These are phyloP conservation scores for Drosophila kepulauana DNA, from an alignment of 1,140 invertebrate genomes.

Conservation along the genomic window DNA sequence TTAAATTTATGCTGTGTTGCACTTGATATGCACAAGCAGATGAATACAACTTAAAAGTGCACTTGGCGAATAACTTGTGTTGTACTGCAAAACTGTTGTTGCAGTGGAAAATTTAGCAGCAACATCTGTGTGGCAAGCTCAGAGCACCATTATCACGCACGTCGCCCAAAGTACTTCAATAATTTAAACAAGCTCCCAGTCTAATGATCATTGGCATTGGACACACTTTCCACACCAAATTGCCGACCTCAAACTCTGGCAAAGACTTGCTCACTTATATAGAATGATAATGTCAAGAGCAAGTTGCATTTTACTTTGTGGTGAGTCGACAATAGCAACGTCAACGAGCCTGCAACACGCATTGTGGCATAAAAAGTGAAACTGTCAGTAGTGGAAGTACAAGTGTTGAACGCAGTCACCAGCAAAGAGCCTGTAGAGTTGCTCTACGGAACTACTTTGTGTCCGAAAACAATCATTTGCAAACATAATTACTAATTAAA, in stretches of 20 bases:
- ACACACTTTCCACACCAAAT: slow-evolving; percentile 62
- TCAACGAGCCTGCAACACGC: slow-evolving; percentile 48
- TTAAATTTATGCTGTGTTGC: slow-evolving; percentile 15
- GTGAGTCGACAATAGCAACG: slow-evolving; percentile 12
- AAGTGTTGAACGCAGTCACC: background rate
- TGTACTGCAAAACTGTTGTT: too few species aligned
- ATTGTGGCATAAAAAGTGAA: slow-evolving; percentile 63
- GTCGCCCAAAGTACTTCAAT: slow-evolving; percentile 61
- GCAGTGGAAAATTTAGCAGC: slow-evolving; percentile 18
- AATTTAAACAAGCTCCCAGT: slow-evolving; percentile 33
- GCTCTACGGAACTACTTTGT: background rate
- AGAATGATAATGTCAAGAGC: slow-evolving; percentile 64
- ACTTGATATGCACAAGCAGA: slow-evolving; percentile 18
- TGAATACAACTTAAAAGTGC: slow-evolving; percentile 17
- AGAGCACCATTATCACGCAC: slow-evolving; percentile 62
- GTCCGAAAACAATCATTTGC: background rate
- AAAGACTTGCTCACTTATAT: slow-evolving; percentile 47
- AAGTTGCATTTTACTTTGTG: slow-evolving; percentile 52
- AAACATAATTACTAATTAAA: slow-evolving; percentile 37
- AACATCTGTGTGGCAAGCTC: slow-evolving; percentile 43
- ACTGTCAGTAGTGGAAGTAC: slow-evolving; percentile 5
- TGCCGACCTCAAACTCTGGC: background rate
- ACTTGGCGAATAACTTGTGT: slow-evolving; percentile 13
- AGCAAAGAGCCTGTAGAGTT: background rate
- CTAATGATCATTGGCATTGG: slow-evolving; percentile 45